These are phyloP conservation scores for Mormyrus iriodes DNA, from an alignment of 2,113 vertebrate genomes.

Conservation along the genomic window DNA sequence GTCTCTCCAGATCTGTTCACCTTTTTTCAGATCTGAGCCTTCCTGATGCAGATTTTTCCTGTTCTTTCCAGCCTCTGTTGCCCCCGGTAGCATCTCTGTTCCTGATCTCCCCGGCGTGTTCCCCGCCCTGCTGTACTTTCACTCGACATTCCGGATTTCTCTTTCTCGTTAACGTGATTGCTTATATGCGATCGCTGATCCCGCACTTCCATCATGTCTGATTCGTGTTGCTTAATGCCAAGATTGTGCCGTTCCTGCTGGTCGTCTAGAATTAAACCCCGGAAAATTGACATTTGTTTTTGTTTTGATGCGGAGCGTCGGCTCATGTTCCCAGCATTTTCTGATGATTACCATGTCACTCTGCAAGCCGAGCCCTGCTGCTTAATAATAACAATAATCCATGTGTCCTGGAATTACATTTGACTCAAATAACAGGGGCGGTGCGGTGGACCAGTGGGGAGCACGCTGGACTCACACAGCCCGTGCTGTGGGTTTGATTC, in stretches of 20 bases:
- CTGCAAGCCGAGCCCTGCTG: neutral
- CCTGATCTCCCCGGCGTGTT: conserved; percentile 15
- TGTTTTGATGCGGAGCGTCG: conserved; percentile 10
- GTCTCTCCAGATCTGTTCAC: neutral
- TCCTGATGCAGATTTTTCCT: neutral
- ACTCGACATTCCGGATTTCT: neutral
- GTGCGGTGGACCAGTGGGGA: neutral
- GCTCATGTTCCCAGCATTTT: neutral
- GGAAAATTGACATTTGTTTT: conserved; percentile 17
- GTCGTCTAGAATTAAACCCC: neutral
- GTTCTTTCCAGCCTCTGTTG: conserved; percentile 14
- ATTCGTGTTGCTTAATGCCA: neutral
- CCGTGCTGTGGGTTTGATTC: neutral
- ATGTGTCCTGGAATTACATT: neutral
- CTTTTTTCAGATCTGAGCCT: conserved; percentile 11
- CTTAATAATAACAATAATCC: conserved; percentile 12
- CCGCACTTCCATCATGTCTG: neutral
- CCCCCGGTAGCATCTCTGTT: neutral
- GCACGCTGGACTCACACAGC: neutral
- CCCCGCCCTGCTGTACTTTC: neutral
- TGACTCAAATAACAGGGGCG: neutral
- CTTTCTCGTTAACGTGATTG: neutral
- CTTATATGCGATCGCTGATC: neutral
- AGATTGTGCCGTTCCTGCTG: neutral
- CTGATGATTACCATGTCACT: conserved; percentile 12